Conservation (phyloP, 2,888 invertebrate genomes). For the Latrodectus hesperus region DNA sequence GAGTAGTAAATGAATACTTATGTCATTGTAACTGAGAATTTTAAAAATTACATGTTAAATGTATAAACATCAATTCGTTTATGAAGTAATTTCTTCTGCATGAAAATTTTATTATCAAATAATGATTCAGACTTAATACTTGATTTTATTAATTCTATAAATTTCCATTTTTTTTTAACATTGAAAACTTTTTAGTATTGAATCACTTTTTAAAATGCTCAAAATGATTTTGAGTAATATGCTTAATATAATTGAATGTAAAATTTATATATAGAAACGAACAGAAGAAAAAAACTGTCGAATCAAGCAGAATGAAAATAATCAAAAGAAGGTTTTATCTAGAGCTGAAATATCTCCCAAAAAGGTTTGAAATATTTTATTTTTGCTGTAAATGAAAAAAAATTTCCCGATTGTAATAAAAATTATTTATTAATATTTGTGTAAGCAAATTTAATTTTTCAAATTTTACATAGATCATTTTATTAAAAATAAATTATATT, state of each 20-base stretch:
- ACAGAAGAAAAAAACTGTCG: background rate
- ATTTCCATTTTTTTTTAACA: background rate
- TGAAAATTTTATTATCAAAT: background rate
- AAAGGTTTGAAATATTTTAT: background rate
- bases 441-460: too few species aligned
- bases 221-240: too few species aligned
- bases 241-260: too few species aligned
- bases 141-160: background rate
- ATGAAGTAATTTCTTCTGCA: background rate
- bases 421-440: too few species aligned
- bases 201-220: too few species aligned
- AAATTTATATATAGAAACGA: background rate
- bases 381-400: background rate
- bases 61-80: background rate
- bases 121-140: background rate
- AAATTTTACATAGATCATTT: too few species aligned
- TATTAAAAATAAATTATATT: too few species aligned
- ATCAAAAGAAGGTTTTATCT: background rate
- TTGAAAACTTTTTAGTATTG: background rate
- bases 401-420: background rate
- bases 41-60: too few species aligned
- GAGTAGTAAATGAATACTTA: too few species aligned
- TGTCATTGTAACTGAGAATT: too few species aligned
- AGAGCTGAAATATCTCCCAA: background rate
- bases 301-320: background rate